Base-by-base conservation (phyloP, 2,888 invertebrate species). In the Perithous albicinctus region DNA sequence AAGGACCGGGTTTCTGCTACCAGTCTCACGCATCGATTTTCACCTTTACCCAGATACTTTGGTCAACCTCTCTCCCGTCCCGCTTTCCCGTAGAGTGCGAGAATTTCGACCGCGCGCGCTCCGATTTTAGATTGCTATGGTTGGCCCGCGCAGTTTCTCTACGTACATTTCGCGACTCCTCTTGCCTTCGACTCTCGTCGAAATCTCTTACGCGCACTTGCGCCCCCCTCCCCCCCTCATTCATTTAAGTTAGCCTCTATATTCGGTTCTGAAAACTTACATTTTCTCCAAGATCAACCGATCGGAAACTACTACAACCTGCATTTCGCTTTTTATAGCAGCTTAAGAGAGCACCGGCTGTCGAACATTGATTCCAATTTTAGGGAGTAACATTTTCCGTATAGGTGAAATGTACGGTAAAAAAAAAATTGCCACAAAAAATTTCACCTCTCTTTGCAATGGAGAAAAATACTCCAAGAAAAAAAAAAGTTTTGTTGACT, bases 1-100 rank as follows among this genome's bases (percentile, higher is more conserved):
- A 46, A 64, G 56, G 74, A 64, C 63, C 29, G 64, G 38, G 43
- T 70, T 63, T 41, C 70, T 8, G 56, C 63, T 48, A 67, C 54
- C 46, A 69, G 26, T 61, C 67, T 51, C 78, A 32, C 61, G 64
- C 74, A 82, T 82, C 74, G 82, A 75, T 82, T 82, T 82, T 78
- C 74, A 82, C 74, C 69, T 64, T 82, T 78, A 78, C 64, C 74
- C 69, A 64, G 61, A 78, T 82, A 82, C 74, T 82, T 74, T 64
- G 80, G 80, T 73, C 73, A 72, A 67, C 41, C 72, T 72, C 59
- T n/a, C n/a, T n/a, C 48, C 46, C 35, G 56, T n/a, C 32, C 56
- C 20, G 56, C 7, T 43, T 15, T 23, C 46, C 43, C 56, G 29
- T 18, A 26, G 74, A 80, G 70, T 41, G 43, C 74, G 48, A 51